Conservation (phyloP, 2,888 invertebrate genomes). For the Tetanocera ferruginea region DNA sequence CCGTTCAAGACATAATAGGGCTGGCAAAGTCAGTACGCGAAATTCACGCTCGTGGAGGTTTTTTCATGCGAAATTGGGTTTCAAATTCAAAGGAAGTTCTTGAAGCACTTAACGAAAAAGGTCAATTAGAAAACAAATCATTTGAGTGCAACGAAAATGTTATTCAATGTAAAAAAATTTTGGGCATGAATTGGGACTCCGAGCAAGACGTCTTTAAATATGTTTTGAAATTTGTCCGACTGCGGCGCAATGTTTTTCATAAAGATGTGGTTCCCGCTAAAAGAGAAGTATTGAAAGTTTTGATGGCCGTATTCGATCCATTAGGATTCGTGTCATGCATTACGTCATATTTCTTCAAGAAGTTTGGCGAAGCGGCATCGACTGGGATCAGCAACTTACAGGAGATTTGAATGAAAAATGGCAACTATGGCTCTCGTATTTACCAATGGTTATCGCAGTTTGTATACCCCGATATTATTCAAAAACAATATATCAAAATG, state of each 20-base stretch:
- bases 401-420: conserved; percentile 42
- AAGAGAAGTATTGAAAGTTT: too few relatives aligned
- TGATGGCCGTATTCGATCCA: too few relatives aligned
- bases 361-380: background rate
- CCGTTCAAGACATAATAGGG: conserved; percentile 26
- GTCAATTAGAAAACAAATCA: background rate
- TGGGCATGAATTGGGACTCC: conserved; percentile 41
- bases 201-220: conserved; percentile 41
- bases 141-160: background rate
- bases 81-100: conserved; percentile 23
- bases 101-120: background rate
- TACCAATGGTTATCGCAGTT: background rate
- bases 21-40: conserved; percentile 12
- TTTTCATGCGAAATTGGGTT: conserved; percentile 39
- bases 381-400: conserved; percentile 27
- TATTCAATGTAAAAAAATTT: conserved; percentile 29
- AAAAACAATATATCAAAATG: background rate
- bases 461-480: conserved; percentile 41
- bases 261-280: conserved; percentile 16
- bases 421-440: conserved; percentile 33
- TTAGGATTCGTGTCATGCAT: background rate
- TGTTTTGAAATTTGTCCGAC: conserved; percentile 43
- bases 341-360: conserved; percentile 3
- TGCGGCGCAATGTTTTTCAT: conserved; percentile 40
- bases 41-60: conserved; percentile 35